Evolutionary conservation across 2,797 vertebrate species (phyloP).

Genomic region (Coracias cyanogaster): DNA sequence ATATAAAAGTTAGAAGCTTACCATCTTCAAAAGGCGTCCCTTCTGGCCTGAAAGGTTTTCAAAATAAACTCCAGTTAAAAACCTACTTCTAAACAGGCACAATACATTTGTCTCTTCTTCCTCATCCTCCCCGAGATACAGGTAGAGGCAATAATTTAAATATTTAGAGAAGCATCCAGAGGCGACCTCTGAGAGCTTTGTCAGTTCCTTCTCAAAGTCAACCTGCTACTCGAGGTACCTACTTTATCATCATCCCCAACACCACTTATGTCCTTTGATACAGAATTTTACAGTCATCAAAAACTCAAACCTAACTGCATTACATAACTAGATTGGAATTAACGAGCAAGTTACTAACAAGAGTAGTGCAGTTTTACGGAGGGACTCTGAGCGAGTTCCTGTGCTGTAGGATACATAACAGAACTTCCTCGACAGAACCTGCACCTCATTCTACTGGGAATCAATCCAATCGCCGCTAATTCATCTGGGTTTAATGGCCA

Average conservation of each 20-base stretch:
- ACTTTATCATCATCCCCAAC: not conserved
- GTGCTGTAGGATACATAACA: not conserved
- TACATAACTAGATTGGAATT: not conserved
- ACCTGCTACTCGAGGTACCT: not conserved
- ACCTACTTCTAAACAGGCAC: not conserved
- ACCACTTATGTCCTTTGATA: not conserved
- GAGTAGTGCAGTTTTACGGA: not conserved
- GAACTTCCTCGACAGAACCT: not conserved
- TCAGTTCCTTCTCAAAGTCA: rapidly evolving
- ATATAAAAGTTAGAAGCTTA: slow-evolving; percentile 78
- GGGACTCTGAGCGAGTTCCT: not conserved
- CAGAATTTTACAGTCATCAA: too few species aligned
- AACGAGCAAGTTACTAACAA: not conserved
- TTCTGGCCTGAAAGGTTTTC: slow-evolving; percentile 88
- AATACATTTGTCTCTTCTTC: not conserved
- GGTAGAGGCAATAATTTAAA: not conserved
- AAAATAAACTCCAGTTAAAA: slow-evolving; percentile 64
- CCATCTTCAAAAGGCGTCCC: slow-evolving; percentile 99
- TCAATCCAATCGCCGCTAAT: not conserved
- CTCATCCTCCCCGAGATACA: not conserved
- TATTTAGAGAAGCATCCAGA: not conserved
- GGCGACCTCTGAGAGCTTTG: not conserved
- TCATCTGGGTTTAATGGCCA: not conserved
- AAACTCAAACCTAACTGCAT: not conserved
- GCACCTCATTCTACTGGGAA: not conserved